These are phyloP conservation scores for Apodemia mormo DNA, from an alignment of 2,888 invertebrate genomes.

Conservation along the genomic window DNA sequence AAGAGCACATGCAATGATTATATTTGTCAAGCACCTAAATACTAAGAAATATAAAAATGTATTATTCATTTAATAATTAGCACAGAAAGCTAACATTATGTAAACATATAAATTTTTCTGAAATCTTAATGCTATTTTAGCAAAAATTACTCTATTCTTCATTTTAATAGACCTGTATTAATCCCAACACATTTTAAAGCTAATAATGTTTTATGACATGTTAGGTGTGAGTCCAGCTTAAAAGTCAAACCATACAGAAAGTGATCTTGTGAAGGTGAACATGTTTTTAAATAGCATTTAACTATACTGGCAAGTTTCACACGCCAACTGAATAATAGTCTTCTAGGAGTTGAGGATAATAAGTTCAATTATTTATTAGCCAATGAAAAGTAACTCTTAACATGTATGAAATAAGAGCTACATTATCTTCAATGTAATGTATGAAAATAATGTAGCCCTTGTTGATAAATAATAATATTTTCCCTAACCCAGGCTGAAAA, in stretches of 20 bases:
- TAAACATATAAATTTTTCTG: no score
- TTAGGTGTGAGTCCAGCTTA: slow-evolving; percentile 3
- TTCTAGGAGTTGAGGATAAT: slow-evolving; percentile 8
- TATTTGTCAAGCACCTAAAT: no score
- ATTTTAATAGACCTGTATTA: background rate
- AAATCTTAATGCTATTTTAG: no score
- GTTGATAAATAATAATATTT: no score
- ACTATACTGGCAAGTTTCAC: slow-evolving; percentile 19
- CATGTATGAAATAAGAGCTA: background rate
- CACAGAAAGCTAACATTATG: no score
- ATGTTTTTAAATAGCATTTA: slow-evolving; percentile 22
- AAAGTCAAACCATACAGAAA: slow-evolving; percentile 22
- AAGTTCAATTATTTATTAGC: background rate
- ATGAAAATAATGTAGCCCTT: background rate
- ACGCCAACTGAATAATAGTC: slow-evolving; percentile 5
- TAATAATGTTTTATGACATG: slow-evolving; percentile 2
- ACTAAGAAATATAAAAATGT: no score
- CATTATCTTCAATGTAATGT: background rate
- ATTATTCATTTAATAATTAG: no score
- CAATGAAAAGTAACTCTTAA: background rate
- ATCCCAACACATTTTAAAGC: background rate
- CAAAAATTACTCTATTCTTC: no score
- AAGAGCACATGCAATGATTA: no score
- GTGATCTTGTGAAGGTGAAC: slow-evolving; percentile 20
- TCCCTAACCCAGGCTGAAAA: no score